A percentile compares a stretch with the other conserved stretches of the same genome.
Evolutionary conservation across 2,797 vertebrate species (phyloP).

Genomic region (Leuciscus waleckii): DNA sequence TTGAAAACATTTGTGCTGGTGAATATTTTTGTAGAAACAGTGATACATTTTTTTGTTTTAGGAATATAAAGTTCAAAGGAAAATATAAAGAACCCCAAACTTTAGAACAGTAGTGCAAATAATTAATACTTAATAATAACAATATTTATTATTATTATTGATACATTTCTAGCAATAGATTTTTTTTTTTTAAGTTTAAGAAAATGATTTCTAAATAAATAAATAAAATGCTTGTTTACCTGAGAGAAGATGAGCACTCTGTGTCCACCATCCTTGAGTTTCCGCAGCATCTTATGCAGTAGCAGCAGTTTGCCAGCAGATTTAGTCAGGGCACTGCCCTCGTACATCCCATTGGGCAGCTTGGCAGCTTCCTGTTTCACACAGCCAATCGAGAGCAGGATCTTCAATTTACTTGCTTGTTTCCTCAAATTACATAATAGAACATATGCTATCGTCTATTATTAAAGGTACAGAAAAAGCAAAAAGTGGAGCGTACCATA

Average conservation of each 20-base stretch:
- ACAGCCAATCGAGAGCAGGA: slow-evolving; percentile 11
- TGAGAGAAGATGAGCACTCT: slow-evolving; percentile 97
- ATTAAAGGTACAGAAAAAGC: not conserved
- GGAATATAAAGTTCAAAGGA: not conserved
- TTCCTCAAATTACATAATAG: not conserved
- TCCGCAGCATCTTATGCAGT: slow-evolving; percentile 96
- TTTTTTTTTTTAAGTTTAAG: too few species aligned
- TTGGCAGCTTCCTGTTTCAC: slow-evolving; percentile 92
- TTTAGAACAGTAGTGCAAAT: not conserved
- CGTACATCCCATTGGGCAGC: slow-evolving; percentile 98
- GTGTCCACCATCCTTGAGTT: slow-evolving; percentile 94
- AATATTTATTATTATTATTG: not conserved
- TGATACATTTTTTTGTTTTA: not conserved
- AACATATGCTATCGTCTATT: not conserved
- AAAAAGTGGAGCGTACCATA: slow-evolving; percentile 79
- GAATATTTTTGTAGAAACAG: not conserved
- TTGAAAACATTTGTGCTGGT: not conserved
- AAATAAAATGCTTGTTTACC: slow-evolving; percentile 70
- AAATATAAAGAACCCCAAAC: not conserved
- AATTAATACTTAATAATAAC: not conserved
- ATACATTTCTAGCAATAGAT: too few species aligned
- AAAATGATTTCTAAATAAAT: not conserved
- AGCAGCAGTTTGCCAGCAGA: slow-evolving; percentile 92
- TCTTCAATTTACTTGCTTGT: not conserved
- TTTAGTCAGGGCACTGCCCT: slow-evolving; percentile 90